phyloP scores from a whole-genome alignment of 2,113 vertebrate genomes.

The Oriolus oriolus region DNA sequence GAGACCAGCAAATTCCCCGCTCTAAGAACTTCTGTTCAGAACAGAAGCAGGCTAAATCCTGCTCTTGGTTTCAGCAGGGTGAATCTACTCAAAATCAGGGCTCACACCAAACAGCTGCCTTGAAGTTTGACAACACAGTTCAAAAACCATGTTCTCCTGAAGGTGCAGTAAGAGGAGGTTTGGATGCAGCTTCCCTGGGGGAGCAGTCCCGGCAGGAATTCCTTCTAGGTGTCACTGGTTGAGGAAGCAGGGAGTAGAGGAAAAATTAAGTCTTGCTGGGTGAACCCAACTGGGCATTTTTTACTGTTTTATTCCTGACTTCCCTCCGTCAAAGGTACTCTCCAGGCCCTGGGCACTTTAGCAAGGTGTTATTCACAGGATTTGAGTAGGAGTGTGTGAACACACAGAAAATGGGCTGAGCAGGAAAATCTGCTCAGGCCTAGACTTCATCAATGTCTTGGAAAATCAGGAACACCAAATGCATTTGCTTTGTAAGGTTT shows the following conservation, averaged over 20 bases:
- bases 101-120: not conserved
- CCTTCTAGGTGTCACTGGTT: not conserved
- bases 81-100: not conserved
- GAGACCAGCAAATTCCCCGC: not conserved
- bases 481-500: not conserved
- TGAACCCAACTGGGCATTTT: slow-evolving; percentile 1
- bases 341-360: not conserved
- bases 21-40: not conserved
- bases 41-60: not conserved
- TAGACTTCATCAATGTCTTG: not conserved
- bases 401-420: not conserved
- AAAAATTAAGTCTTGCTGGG: not conserved
- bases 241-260: not conserved
- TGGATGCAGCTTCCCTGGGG: not conserved
- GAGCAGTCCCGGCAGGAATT: not conserved
- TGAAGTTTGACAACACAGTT: not conserved
- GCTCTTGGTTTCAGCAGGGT: not conserved
- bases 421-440: not conserved
- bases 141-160: not conserved
- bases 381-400: slow-evolving; percentile 51
- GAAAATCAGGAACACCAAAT: slow-evolving; percentile 3
- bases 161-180: not conserved
- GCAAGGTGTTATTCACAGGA: slow-evolving; percentile 39
- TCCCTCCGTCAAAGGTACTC: not conserved
- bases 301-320: not conserved